Percentiles rank a stretch among this genome's conserved stretches.
Conservation (phyloP, 1,140 invertebrate genomes). For the Diabrotica undecimpunctata region DNA sequence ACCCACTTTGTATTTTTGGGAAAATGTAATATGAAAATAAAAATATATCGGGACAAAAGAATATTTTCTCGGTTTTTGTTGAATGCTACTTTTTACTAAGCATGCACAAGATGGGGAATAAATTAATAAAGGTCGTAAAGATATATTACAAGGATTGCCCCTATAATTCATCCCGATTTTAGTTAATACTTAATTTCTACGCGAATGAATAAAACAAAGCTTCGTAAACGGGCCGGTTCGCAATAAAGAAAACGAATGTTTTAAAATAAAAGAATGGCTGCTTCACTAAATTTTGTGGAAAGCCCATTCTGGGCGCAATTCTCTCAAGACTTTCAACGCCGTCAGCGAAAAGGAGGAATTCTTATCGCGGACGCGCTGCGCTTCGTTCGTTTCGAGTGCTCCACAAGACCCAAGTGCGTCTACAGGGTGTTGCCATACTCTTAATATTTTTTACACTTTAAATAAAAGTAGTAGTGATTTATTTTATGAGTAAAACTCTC, state of each 20-base stretch:
- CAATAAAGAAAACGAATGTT: constrained; percentile 14
- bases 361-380: constrained; percentile 8
- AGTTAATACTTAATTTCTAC: constrained; percentile 13
- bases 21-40: no score
- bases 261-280: constrained; percentile 13
- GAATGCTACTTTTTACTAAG: no score
- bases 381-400: neutral
- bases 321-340: constrained; percentile 9
- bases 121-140: neutral
- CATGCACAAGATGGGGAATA: no score
- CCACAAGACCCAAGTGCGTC: neutral
- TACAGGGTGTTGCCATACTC: neutral
- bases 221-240: constrained; percentile 3
- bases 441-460: no score
- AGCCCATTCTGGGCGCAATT: constrained; percentile 18
- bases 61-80: no score
- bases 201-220: constrained; percentile 13
- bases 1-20: no score
- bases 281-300: constrained; percentile 20
- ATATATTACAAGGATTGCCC: neutral
- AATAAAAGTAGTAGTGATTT: no score
- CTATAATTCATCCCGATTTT: neutral
- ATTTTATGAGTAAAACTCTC: no score
- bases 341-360: constrained; percentile 12
- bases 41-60: no score